Evolutionary conservation across 1,140 invertebrate species (phyloP), one percentile per base, ranked within the genome.

Genomic region (Gryon sp.): DNA sequence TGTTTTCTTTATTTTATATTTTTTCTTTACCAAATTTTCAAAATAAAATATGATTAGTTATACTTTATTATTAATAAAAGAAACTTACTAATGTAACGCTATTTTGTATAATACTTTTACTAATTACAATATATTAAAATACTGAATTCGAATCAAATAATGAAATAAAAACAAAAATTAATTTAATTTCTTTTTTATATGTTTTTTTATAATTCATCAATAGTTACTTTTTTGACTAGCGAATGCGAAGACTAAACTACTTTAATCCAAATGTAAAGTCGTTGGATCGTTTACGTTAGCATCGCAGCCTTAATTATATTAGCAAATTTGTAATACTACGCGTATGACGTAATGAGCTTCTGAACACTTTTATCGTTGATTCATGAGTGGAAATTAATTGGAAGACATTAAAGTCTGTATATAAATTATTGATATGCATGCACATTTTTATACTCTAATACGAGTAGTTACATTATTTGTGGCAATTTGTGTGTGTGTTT

Each of bases 401-500:
- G 11, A 57, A 50, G 34, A 59, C 14, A 52, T 65, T 63, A 73
- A 73, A 8, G 11, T 7, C 26, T 8, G 18, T 59, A 59, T n/a
- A 65, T 60, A 59, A 65, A 66, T 59, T 46, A 7, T 66, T 40
- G 45, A 36, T 43, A 52, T 36, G 46, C 20, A 66, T n/a, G n/a
- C 22, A 38, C 43, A 60, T 43, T 43, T 60, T 24, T n/a, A n/a
- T n/a, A n/a, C 53, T 66, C 60, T 45, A 50, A 41, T 28, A 28
- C 14, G 62, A 50, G 26, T 7, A 65, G n/a, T 59, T 74, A 65
- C 22, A 74, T 55, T 74, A 60, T 62, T 75, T 48, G 70, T 30
- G 52, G 28, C 53, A 60, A 60, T 66, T 65, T 45, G 62, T 57
- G 43, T 73, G 59, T n/a, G 11, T 34, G 11, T 34, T 4, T 75